Conservation (phyloP, 2,113 vertebrate genomes). For the Rhineura floridana region DNA sequence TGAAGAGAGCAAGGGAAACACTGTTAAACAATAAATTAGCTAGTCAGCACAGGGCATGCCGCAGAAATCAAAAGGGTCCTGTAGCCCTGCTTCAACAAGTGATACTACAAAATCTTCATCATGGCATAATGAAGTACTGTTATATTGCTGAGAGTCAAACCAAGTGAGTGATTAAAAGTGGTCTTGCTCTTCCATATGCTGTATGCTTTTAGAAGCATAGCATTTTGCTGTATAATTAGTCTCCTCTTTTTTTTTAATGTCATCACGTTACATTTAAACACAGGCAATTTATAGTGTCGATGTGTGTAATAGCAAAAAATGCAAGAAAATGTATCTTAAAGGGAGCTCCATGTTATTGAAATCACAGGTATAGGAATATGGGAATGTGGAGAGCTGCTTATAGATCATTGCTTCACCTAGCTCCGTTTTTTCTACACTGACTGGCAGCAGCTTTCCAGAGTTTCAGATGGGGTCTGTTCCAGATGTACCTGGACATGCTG, state of each 20-base stretch:
- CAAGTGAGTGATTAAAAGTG: slow-evolving; percentile 35
- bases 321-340: background rate
- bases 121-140: background rate
- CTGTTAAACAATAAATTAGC: slow-evolving; percentile 7
- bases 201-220: slow-evolving; percentile 49
- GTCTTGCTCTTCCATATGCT: slow-evolving; percentile 55
- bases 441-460: no score
- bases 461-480: no score
- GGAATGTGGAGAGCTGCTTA: no score
- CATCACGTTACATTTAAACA: background rate
- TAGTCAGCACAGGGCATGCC: slow-evolving; percentile 2
- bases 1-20: slow-evolving; percentile 24
- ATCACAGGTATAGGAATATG: background rate
- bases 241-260: slow-evolving; percentile 48
- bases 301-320: background rate
- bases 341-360: background rate
- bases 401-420: no score
- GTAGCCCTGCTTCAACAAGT: slow-evolving; percentile 36
- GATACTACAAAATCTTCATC: slow-evolving; percentile 21
- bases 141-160: slow-evolving; percentile 58
- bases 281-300: background rate
- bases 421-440: no score
- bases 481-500: no score
- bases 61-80: slow-evolving; percentile 47
- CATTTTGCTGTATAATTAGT: slow-evolving; percentile 41